phyloP scores from a whole-genome alignment of 2,888 invertebrate species.

The Carcina quercana region DNA sequence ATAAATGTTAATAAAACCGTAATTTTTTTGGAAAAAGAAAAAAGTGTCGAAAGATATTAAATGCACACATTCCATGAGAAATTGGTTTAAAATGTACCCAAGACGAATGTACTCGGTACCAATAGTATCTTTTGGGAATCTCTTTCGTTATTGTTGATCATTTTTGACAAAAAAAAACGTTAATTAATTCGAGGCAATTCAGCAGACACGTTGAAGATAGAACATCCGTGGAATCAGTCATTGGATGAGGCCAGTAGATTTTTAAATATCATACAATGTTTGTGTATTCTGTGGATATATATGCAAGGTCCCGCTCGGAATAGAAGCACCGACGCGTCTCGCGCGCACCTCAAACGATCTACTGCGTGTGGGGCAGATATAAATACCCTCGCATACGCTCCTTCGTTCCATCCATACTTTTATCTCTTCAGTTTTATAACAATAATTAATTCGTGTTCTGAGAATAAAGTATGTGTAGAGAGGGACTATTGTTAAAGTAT shows the following conservation, averaged over 20 bases:
- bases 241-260: no score
- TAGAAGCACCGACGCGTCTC: slow-evolving; percentile 54
- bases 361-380: slow-evolving; percentile 67
- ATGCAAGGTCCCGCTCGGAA: slow-evolving; percentile 62
- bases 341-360: slow-evolving; percentile 36
- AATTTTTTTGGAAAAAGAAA: no score
- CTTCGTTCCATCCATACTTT: slow-evolving; percentile 34
- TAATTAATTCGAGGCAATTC: no score
- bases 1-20: no score
- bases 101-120: no score
- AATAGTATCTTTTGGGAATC: background rate
- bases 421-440: background rate
- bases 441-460: no score
- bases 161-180: background rate
- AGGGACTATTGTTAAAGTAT: slow-evolving; percentile 17
- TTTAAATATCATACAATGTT: no score
- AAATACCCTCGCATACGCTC: slow-evolving; percentile 53
- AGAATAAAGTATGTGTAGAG: background rate
- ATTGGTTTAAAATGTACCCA: no score
- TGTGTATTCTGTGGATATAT: slow-evolving; percentile 22
- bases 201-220: no score
- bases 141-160: background rate
- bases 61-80: no score
- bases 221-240: no score
- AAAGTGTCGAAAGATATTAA: no score